Conservation (phyloP, 2,113 vertebrate species). For the Gallinago undulata region DNA sequence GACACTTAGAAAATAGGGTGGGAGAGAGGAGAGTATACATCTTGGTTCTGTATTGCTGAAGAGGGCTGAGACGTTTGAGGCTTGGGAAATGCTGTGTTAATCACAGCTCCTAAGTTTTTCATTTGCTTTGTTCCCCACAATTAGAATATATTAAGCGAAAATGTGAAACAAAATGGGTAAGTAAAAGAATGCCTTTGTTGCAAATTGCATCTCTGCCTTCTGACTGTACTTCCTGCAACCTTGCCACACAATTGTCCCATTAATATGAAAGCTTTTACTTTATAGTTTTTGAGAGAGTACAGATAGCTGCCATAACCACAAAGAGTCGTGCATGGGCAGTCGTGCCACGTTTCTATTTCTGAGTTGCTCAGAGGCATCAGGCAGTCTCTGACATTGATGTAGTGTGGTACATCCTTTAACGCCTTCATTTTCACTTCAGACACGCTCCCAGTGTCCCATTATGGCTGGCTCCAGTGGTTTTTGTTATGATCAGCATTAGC, state of each 20-base stretch:
- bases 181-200: background rate
- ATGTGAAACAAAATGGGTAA: background rate
- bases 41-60: background rate
- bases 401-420: background rate
- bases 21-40: background rate
- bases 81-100: background rate
- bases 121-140: background rate
- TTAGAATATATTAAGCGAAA: background rate
- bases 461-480: background rate
- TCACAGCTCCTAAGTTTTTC: background rate
- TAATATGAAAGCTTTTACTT: background rate
- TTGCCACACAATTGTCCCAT: background rate
- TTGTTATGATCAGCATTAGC: conserved; percentile 21
- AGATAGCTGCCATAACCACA: background rate
- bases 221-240: background rate
- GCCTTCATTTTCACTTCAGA: conserved; percentile 13
- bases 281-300: background rate
- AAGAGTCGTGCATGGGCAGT: background rate
- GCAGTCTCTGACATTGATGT: background rate
- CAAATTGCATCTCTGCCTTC: background rate
- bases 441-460: background rate
- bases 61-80: background rate
- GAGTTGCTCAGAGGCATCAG: background rate
- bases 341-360: accelerated
- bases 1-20: background rate